Base-by-base conservation (phyloP, 2,113 vertebrate species). In the Aix galericulata region DNA sequence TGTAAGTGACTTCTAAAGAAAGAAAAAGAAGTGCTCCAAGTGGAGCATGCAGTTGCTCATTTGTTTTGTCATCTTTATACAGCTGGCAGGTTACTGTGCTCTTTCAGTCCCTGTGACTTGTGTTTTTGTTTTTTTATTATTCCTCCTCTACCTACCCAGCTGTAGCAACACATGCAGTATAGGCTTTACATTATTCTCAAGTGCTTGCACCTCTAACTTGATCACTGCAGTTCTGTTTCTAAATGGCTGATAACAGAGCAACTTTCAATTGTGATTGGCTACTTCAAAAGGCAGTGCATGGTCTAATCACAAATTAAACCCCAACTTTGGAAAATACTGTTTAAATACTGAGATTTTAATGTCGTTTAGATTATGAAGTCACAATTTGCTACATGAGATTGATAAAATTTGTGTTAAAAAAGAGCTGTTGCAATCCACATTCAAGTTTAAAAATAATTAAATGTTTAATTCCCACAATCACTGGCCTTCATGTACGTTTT, bases 251-350 rank as follows among this genome's bases (percentile, higher is more conserved):
- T 72, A 69, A 14, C 5, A 76, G 36, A 92, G 34, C 60, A 44
- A 31, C 36, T 85, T 95, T 90, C 59, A 90, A 75, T 92, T 95
- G 53, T 81, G 42, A 89, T 71, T 15, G 59, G 52, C 89, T 95
- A n/a, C 42, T 82, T 83, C 81, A 92, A 66, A 32, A 68, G 67
- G 53, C 60, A 22, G 60, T 20, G 52, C 31, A 8, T 59, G 17
- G 16, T 66, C 75, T 73, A 56, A 73, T 72, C 13, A 5, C 48
- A 17, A 34, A 48, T 15, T 79, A 38, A 85, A 74, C 36, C n/a
- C 15, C 23, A 17, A 86, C 8, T 38, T 73, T 68, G 36, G 29
- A 67, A 73, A 91, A 44, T 52, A 55, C 20, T n/a, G 9, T 4
- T 4, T 32, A 40, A 11, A 13, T 8, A 2, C 36, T 59, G 23